A percentile compares a stretch with the other conserved stretches of the same genome.
These are phyloP conservation scores for Ctena decussata DNA, from an alignment of 2,888 invertebrate genomes.

Conservation along the genomic window DNA sequence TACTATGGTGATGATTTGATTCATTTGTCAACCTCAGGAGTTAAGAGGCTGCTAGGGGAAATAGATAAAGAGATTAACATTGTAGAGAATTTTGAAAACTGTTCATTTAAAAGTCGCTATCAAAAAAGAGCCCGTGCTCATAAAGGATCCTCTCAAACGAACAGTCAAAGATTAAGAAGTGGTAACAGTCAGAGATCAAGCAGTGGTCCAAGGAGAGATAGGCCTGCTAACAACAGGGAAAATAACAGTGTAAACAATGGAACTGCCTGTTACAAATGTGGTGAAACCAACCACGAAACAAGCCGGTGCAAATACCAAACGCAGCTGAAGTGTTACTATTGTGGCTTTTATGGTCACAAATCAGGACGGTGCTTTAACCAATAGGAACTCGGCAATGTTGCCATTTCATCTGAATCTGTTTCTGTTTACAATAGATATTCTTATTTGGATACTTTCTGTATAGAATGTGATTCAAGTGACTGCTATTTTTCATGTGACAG, in stretches of 20 bases:
- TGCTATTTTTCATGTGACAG: not conserved
- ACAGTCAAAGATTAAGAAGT: not conserved
- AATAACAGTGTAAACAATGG: not conserved
- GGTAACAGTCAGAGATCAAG: not conserved
- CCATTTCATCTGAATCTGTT: not conserved
- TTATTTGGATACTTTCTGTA: not conserved
- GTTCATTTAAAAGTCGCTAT: not conserved
- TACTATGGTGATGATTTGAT: not conserved
- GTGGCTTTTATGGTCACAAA: conserved; percentile 1
- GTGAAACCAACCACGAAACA: not conserved
- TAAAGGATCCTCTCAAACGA: not conserved
- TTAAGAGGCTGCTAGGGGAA: not conserved
- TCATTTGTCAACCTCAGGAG: conserved; percentile 5
- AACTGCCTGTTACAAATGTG: not conserved
- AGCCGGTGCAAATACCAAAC: not conserved
- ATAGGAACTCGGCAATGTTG: conserved; percentile 9
- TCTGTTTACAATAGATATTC: not conserved
- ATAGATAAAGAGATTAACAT: not conserved
- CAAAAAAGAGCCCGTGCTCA: not conserved
- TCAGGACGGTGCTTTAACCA: not conserved
- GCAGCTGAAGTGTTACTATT: not conserved
- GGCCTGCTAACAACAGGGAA: not conserved
- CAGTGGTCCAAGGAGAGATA: not conserved
- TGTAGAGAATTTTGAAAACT: not conserved
- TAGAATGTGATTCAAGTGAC: not conserved